Conservation (phyloP, 2,888 invertebrate species). For the Ochlodes sylvanus region DNA sequence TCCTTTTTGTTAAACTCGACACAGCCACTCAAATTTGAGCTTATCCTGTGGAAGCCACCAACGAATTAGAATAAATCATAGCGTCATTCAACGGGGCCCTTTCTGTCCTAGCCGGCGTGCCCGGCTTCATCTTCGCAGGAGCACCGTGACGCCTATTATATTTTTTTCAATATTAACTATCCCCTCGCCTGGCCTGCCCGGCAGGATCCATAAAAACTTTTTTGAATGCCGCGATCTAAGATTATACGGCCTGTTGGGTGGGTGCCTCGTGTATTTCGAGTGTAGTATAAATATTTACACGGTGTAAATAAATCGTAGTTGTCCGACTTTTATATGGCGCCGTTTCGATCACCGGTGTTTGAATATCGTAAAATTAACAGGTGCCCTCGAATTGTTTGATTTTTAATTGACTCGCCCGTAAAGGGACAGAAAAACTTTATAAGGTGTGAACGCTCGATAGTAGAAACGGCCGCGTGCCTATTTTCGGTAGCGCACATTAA, state of each 20-base stretch:
- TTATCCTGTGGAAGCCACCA: conserved; percentile 51
- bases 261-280: conserved; percentile 34
- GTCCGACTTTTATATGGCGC: conserved; percentile 67
- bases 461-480: conserved; percentile 14
- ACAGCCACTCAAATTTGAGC: conserved; percentile 64
- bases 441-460: conserved; percentile 27
- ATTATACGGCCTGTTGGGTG: conserved; percentile 27
- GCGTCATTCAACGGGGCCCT: conserved; percentile 52
- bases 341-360: conserved; percentile 58
- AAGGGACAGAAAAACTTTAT: conserved; percentile 33
- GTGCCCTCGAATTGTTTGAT: conserved; percentile 60
- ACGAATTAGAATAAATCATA: conserved; percentile 57
- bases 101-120: conserved; percentile 48
- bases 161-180: conserved; percentile 66
- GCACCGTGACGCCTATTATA: conserved; percentile 61
- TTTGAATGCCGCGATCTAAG: conserved; percentile 46
- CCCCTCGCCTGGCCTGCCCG: conserved; percentile 60
- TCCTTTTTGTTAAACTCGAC: conserved; percentile 78
- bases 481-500: conserved; percentile 19
- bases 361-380: conserved; percentile 62
- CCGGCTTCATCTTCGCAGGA: conserved; percentile 11
- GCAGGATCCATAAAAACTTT: conserved; percentile 60
- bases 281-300: conserved; percentile 68
- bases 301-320: conserved; percentile 53
- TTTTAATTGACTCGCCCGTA: conserved; percentile 50